Evolutionary conservation across 2,797 vertebrate genomes (phyloP).

Genomic region (Acomys russatus): DNA sequence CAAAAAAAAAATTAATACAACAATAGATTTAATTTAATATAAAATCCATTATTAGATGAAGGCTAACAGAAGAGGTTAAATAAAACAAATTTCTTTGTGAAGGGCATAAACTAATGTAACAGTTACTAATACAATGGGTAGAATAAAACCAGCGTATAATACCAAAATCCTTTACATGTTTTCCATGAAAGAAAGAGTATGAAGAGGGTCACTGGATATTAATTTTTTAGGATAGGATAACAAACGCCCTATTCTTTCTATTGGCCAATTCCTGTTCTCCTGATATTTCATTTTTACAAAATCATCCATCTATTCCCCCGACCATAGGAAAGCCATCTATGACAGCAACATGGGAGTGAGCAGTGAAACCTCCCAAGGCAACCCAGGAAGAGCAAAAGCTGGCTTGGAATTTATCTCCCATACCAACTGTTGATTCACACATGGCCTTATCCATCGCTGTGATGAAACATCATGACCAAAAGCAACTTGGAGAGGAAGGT

Average conservation of each 20-base stretch:
- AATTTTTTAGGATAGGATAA: background rate
- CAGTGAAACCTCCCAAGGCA: background rate
- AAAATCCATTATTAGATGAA: background rate
- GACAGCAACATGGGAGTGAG: too few species aligned
- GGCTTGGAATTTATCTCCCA: too few species aligned
- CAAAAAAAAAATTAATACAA: background rate
- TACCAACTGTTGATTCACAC: too few species aligned
- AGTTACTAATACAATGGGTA: background rate
- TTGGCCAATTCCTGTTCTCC: background rate
- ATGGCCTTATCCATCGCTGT: fast-evolving
- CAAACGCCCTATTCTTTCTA: background rate
- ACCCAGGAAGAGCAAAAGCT: background rate
- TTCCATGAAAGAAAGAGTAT: background rate
- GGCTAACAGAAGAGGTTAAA: background rate
- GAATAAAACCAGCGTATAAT: too few species aligned
- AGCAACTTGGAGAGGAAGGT: too few species aligned
- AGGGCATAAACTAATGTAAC: background rate
- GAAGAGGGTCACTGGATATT: background rate
- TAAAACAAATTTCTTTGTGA: background rate
- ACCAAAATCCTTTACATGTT: background rate
- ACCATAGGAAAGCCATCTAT: background rate
- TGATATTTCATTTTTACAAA: background rate
- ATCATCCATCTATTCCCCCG: background rate
- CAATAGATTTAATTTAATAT: background rate
- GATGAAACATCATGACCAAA: background rate